These are phyloP conservation scores for Melipona beecheii DNA, from an alignment of 2,888 invertebrate species.

Conservation along the genomic window DNA sequence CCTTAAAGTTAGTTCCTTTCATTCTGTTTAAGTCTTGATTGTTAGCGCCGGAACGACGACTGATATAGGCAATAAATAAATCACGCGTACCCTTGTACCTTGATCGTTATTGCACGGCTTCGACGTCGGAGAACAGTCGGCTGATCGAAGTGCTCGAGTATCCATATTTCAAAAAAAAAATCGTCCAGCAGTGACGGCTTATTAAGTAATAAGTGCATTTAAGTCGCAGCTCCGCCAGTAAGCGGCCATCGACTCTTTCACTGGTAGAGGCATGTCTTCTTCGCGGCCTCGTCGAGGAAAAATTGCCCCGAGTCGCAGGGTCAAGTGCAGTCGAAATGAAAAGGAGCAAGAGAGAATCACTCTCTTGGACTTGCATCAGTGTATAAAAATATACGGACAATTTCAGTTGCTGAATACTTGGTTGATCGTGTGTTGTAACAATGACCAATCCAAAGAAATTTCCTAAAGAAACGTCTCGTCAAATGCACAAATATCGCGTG, in stretches of 20 bases:
- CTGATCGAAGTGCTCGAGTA: constrained; percentile 3
- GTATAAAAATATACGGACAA: constrained; percentile 5
- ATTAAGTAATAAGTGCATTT: constrained; percentile 68
- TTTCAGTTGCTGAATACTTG: background rate
- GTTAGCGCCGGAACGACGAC: constrained; percentile 47
- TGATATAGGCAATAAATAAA: constrained; percentile 59
- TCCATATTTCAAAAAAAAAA: constrained; percentile 12
- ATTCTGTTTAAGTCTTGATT: constrained; percentile 59
- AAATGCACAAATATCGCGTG: background rate
- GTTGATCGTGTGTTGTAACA: no score
- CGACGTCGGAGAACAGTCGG: constrained; percentile 15
- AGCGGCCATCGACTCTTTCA: constrained; percentile 22
- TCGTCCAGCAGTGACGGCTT: constrained; percentile 36
- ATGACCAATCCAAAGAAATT: background rate
- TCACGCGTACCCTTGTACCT: constrained; percentile 30
- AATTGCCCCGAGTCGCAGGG: background rate
- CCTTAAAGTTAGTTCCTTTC: constrained; percentile 53
- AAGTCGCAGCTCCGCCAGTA: constrained; percentile 53
- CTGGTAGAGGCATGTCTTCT: constrained; percentile 28
- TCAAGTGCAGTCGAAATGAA: background rate
- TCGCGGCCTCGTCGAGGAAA: background rate
- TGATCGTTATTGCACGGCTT: constrained; percentile 31
- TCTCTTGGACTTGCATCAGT: background rate
- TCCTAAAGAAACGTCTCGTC: background rate
- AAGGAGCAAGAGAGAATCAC: background rate